Conservation (phyloP, 1,140 invertebrate species). For the Pseudomyrmex gracilis region DNA sequence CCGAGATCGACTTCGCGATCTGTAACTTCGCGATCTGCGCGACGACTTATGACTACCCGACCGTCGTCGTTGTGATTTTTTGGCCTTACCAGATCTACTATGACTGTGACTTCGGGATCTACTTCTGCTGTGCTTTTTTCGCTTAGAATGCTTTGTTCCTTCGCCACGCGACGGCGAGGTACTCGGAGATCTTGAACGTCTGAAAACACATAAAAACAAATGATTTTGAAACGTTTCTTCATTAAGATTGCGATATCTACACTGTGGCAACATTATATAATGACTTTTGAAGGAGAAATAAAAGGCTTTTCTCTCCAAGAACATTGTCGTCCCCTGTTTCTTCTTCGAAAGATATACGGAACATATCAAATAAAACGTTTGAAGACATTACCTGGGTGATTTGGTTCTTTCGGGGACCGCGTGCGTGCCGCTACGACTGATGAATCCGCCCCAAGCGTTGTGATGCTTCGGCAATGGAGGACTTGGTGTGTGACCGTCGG, state of each 20-base stretch:
- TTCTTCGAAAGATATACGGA: no score
- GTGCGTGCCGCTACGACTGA: conserved; percentile 84
- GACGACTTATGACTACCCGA: conserved; percentile 86
- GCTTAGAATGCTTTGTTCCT: conserved; percentile 83
- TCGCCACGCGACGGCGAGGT: conserved; percentile 80
- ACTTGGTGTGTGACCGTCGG: conserved; percentile 87
- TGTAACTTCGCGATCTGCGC: conserved; percentile 82
- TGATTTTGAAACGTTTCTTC: background rate
- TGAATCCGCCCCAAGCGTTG: conserved; percentile 89
- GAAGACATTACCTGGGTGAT: conserved; percentile 80
- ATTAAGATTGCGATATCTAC: no score
- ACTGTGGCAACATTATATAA: background rate
- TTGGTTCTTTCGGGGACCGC: conserved; percentile 82
- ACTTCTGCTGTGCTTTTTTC: conserved; percentile 85
- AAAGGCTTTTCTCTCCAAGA: no score
- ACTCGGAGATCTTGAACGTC: conserved; percentile 81
- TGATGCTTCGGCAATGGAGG: conserved; percentile 85
- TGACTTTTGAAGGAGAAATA: no score
- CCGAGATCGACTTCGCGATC: conserved; percentile 86
- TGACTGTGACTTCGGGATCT: conserved; percentile 86
- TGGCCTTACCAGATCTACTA: conserved; percentile 83
- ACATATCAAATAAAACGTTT: background rate
- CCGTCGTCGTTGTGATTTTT: conserved; percentile 82
- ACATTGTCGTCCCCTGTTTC: no score
- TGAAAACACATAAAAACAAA: conserved; percentile 73